Evolutionary conservation across 2,888 invertebrate genomes (phyloP).

Genomic region (Gandaritis pyraliata): DNA sequence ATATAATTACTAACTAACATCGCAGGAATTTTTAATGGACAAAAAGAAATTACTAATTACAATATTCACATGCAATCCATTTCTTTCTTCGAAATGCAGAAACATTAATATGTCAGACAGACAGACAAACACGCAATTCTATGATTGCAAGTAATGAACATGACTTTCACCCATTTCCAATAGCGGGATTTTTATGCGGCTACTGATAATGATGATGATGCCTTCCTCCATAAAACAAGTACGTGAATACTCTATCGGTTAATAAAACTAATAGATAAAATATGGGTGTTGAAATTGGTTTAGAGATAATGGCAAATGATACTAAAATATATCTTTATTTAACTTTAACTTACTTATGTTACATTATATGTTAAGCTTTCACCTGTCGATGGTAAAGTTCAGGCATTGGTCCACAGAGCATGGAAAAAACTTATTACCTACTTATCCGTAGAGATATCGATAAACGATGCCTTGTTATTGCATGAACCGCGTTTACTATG

Average conservation of each 20-base stretch:
- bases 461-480: slow-evolving; percentile 1
- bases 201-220: no score
- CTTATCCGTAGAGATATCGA: neutral
- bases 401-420: slow-evolving; percentile 10
- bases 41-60: no score
- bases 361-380: slow-evolving; percentile 16
- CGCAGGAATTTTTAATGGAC: no score
- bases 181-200: neutral
- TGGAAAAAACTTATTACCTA: slow-evolving; percentile 4
- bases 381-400: slow-evolving; percentile 30
- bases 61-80: neutral
- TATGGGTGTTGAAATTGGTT: no score
- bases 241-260: no score
- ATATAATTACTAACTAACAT: no score
- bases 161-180: slow-evolving; percentile 2
- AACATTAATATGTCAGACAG: slow-evolving; percentile 14
- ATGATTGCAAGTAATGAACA: neutral
- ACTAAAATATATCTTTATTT: no score
- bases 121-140: slow-evolving; percentile 13
- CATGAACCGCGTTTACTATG: neutral
- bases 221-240: no score
- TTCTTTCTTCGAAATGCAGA: slow-evolving; percentile 1
- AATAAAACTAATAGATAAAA: no score
- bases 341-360: no score
- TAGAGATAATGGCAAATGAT: no score